Base-by-base conservation (phyloP, 2,113 vertebrate genomes). In the Entomyzon cyanotis region DNA sequence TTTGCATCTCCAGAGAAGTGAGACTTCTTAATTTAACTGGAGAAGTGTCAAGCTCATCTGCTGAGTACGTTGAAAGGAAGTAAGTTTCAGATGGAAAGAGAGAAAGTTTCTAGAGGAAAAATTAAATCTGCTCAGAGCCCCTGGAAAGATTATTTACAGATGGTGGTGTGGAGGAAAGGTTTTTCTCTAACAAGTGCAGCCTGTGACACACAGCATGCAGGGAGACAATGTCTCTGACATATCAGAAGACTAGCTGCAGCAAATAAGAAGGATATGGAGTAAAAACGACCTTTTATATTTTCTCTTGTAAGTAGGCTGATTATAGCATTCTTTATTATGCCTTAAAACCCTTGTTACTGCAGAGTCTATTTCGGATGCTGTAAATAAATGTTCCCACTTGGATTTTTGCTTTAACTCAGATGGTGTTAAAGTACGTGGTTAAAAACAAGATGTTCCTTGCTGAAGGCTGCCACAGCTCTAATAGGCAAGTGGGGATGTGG, bases 21-120 rank as follows among this genome's bases (percentile, higher is more conserved):
- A 94, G 90, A 84, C 76, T 93, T 93, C 94, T 92, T 97, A 95
- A 97, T 95, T 92, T 96, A 94, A 90, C 90, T 42, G 50, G 46
- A 86, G 79, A 92, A 89, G 76, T 95, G 96, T 94, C 92, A 81
- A 88, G 92, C 96, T 94, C 86, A 67, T 92, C 83, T 92, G 93
- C 90, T 90, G 94, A 94, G 75, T 70, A 84, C 90, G 90, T 92
- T 63, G 62, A 87, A 92, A 79, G 67, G 50, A 84, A 87, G 58
- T 17, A 86, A 94, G 68, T 83, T 93, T 93, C 75, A 42, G 67
- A 82, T 24, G 21, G 84, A 94, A 89, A 87, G 59, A 42, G 18
- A 76, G 50, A 67, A 95, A 85, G 62, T 91, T 93, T 90, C 79
- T 77, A 81, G 74, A 67, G 67, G 33, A 59, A 90, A 80, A 95